These are phyloP conservation scores for Pseudomyrmex sp. DNA, from an alignment of 1,140 invertebrate genomes.

Conservation along the genomic window DNA sequence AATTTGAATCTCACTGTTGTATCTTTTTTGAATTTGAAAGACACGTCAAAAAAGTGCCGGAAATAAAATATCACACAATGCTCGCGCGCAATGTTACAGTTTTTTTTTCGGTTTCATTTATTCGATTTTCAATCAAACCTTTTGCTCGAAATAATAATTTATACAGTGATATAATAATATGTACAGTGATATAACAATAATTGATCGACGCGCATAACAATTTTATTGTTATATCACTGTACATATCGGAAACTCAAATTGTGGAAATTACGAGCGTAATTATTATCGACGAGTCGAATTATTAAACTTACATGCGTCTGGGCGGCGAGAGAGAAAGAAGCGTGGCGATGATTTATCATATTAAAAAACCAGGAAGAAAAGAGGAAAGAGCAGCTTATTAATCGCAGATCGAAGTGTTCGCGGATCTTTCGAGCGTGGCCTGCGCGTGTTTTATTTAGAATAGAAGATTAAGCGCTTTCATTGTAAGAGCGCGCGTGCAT, in stretches of 20 bases:
- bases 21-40: no score
- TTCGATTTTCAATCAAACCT: conserved; percentile 16
- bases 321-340: not conserved
- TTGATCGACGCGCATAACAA: not conserved
- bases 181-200: no score
- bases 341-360: not conserved
- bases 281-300: conserved; percentile 51
- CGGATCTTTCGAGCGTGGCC: conserved; percentile 8
- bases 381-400: conserved; percentile 22
- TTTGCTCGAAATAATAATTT: not conserved
- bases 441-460: conserved; percentile 29
- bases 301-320: conserved; percentile 40
- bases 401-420: conserved; percentile 29
- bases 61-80: not conserved
- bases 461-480: conserved; percentile 53
- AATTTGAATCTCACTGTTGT: no score
- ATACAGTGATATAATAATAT: no score
- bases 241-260: conserved; percentile 24
- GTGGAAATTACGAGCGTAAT: conserved; percentile 44
- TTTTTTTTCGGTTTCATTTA: conserved; percentile 2
- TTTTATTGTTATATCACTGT: conserved; percentile 14
- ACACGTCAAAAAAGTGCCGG: no score
- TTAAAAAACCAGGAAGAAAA: not conserved
- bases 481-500: conserved; percentile 64
- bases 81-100: not conserved